Base-by-base conservation (phyloP, 2,113 vertebrate genomes). In the Antechinus flavipes region DNA sequence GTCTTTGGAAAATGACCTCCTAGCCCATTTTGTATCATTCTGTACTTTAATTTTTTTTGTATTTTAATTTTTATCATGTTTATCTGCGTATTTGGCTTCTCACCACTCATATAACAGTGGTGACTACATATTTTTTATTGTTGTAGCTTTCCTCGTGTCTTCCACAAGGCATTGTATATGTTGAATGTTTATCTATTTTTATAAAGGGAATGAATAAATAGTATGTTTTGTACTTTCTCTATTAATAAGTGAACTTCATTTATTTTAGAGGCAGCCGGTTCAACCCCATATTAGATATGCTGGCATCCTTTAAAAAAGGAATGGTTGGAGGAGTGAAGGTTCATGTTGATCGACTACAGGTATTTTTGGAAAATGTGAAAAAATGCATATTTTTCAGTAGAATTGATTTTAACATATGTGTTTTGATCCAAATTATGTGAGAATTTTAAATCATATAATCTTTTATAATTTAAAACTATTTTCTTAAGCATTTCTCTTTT, bases 311-410 rank as follows among this genome's bases (percentile, higher is more conserved):
- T 96, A 99, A 99, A 95, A 99, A 99, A 92, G 99, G 99, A 50
- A 26, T 98, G 93, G 98, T 99, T 52, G 99, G 99, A 92, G 99
- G 99, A 94, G 99, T 99, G 95, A 99, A 99, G 97, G 99, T 99
- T 97, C 99, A 99, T 0, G 99, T 99, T 1, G 99, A 99, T 98
- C 99, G 99, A 98, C 99, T 99, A 89, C 99, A 99, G 99, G 99
- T 99, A 98, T 23, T 0, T 24, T 50, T 94, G 90, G 47, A 90
- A 93, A 76, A 91, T 42, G 90, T 19, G 56, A 6, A 89, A 49
- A 6, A 26, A 22, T 56, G 55, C 95, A 49, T 95, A 25, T 93
- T 95, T 54, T 95, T 54, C 2, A 58, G 35, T 56, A n/a, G 12
- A 50, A 10, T 19, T 55, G 47, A 68, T 56, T 2, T 54, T 89